Base-by-base conservation (phyloP, 2,888 invertebrate species). In the Agonopterix subpropinquella region DNA sequence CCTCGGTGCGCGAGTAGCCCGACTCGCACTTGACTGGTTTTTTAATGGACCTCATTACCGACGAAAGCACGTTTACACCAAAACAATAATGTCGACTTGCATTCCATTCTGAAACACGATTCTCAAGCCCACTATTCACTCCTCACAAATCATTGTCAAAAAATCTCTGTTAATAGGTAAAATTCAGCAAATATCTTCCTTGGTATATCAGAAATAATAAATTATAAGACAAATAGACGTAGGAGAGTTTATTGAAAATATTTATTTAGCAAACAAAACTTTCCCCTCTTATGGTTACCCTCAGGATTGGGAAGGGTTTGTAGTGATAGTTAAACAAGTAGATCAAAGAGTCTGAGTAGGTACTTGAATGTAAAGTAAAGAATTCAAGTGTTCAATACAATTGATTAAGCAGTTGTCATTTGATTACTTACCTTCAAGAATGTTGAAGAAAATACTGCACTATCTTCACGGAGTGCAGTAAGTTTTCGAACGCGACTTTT, bases 211-310 rank as follows among this genome's bases (percentile, higher is more conserved):
- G 67, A 67, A 65, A 64, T 74, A 77, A 73, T 76, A 64, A 80
- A 76, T 80, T 73, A 77, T 70, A 71, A 71, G 59, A 62, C 72
- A 82, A 83, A 81, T 77, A 82, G 68, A 61, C 59, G 60, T 64
- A 71, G 72, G 50, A 44, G 63, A 63, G 68, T 67, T 80, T 77
- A 80, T 81, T 72, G 73, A 78, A 77, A 84, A 82, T 81, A 80
- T 86, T 87, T 83, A 65, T 70, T 64, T 55, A 58, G 72, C 62
- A 83, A 83, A 85, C 76, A 83, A 57, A 52, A 51, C 58, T 54
- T 28, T 1, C 65, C 69, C 48, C 45, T 48, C 41, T 37, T 44
- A n/a, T 28, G 28, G 28, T 28, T 41, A 35, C 70, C 63, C 58
- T 63, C 62, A 28, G 5, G 28, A 28, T 59, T 57, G 57, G 61